These are phyloP conservation scores for Lasius platythorax DNA, from an alignment of 2,888 invertebrate species.

Conservation along the genomic window DNA sequence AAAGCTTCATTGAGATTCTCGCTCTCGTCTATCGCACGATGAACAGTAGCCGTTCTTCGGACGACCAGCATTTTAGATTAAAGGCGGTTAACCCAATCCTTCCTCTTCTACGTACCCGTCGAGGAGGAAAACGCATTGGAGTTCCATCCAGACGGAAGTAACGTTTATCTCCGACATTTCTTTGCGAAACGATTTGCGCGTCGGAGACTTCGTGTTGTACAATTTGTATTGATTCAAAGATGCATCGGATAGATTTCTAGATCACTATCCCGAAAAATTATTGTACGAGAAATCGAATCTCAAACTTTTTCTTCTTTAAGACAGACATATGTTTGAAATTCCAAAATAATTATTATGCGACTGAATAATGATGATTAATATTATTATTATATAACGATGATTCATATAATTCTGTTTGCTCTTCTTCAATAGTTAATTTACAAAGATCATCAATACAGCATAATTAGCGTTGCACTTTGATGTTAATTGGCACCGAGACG, in stretches of 20 bases:
- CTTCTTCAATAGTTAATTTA: background rate
- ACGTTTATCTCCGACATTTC: constrained; percentile 36
- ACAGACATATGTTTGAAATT: background rate
- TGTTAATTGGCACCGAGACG: constrained; percentile 18
- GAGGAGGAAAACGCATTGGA: constrained; percentile 18
- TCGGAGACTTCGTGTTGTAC: background rate
- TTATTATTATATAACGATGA: background rate
- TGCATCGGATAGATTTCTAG: background rate
- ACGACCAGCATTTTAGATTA: constrained; percentile 37
- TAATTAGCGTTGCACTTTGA: constrained; percentile 23
- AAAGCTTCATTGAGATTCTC: constrained; percentile 64
- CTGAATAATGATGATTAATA: background rate
- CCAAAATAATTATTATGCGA: background rate
- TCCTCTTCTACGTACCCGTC: constrained; percentile 19
- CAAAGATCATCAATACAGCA: background rate
- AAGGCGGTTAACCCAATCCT: constrained; percentile 43
- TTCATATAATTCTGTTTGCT: background rate
- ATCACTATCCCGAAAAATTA: background rate
- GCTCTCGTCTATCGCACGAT: background rate
- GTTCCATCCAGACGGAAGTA: constrained; percentile 11
- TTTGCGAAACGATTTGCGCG: constrained; percentile 27
- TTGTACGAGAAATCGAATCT: background rate
- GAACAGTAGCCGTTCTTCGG: constrained; percentile 28
- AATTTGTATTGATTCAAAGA: background rate
- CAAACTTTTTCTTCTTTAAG: background rate